phyloP scores from a whole-genome alignment of 1,140 invertebrate genomes.

The Euwallacea fornicatus region DNA sequence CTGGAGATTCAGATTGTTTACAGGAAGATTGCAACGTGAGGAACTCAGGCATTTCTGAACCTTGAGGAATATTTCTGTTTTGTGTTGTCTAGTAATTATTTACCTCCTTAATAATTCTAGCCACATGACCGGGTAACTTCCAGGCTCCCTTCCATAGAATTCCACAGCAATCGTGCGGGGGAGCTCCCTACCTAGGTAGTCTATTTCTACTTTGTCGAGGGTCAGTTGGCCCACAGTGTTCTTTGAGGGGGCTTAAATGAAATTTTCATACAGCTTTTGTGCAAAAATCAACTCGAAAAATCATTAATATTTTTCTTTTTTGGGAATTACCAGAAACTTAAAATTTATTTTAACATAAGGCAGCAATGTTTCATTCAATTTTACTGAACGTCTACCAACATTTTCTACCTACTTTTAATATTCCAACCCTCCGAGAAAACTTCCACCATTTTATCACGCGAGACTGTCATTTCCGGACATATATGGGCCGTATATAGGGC shows the following conservation, averaged over 20 bases:
- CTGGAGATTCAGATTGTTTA: too few species aligned
- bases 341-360: too few species aligned
- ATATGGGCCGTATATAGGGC: constrained; percentile 68
- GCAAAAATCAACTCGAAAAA: neutral
- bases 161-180: constrained; percentile 74
- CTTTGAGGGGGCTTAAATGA: constrained; percentile 13
- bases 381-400: too few species aligned
- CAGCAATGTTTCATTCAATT: too few species aligned
- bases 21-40: too few species aligned
- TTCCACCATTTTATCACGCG: constrained; percentile 66
- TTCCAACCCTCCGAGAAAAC: constrained; percentile 84
- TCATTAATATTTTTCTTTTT: too few species aligned
- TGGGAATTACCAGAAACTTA: too few species aligned
- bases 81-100: too few species aligned
- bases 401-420: constrained; percentile 50
- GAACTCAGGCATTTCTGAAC: too few species aligned
- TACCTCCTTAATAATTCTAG: constrained; percentile 75
- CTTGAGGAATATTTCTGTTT: too few species aligned
- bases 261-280: neutral
- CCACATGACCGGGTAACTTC: constrained; percentile 78
- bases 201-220: constrained; percentile 58
- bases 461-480: constrained; percentile 65
- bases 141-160: constrained; percentile 72
- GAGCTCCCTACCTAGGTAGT: constrained; percentile 62
- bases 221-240: constrained; percentile 49